Evolutionary conservation across 2,113 vertebrate species (phyloP), one percentile per base, ranked within the genome.

Genomic region (Sitta europaea): DNA sequence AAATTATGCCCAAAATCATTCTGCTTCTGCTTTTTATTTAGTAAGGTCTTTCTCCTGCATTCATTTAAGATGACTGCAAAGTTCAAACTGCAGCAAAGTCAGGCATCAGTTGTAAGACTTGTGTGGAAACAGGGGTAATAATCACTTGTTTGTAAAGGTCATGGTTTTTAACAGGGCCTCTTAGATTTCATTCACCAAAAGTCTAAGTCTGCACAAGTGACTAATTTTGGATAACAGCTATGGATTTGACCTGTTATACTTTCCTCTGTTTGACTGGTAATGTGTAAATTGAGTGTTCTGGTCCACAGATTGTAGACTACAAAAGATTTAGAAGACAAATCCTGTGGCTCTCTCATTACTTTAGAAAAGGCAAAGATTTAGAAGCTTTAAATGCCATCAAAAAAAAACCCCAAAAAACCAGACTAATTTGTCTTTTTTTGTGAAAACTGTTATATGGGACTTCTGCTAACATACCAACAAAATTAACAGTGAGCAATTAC

Each of bases 131-230:
- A 54, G 17, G 13, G 8, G 59, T 84, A 92, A 88, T 94, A 73
- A 86, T 77, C 68, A 29, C 33, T 86, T 55, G 28, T 87, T 94
- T 95, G 68, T 77, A 71, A 95, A 95, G 92, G 86, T 93, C 79
- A 77, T 57, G 17, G 7, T 51, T 94, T 94, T 53, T 71, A 96
- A 88, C 27, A 61, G 35, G 43, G 57, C 74, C 62, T 85, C 85
- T 89, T 84, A 71, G 35, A 84, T 84, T 95, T 86, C 33, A 36
- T 47, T 55, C 45, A 33, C 22, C 2, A 6, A 86, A 17, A 76
- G n/a, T 21, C 17, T 71, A 59, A 66, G 19, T 51, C 68, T 51
- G 40, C 43, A 75, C 23, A 59, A 84, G n/a, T 31, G 28, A 77
- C 48, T 89, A 71, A 75, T 89, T 94, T 67, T 71, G 51, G 47